Evolutionary conservation across 2,888 invertebrate species (phyloP), one percentile per base, ranked within the genome.

Genomic region (Dromius quadrimaculatus): DNA sequence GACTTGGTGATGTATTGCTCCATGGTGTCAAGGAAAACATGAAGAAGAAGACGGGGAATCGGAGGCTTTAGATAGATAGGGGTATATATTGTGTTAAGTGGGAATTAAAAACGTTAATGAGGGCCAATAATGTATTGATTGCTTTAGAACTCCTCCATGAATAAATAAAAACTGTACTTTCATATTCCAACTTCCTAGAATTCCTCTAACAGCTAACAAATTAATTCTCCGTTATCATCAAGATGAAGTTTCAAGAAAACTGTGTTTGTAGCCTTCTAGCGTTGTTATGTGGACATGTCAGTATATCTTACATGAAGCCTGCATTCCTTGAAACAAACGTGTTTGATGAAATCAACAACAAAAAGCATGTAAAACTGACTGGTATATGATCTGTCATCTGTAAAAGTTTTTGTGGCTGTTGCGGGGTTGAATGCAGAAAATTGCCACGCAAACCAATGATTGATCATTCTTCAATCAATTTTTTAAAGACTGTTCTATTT

Each of bases 1-100:
- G 43, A 34, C 66, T 23, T 19, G 54, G n/a, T 66, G 66, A 66
- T 66, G 15, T 66, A 66, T 66, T 66, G 66, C 66, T n/a, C 28
- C 66, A 23, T 36, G 38, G 66, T 28, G 54, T 28, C 54, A 22
- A 20, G 13, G 23, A n/a, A 13, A 45, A 45, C 45, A 8, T 11
- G 15, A 23, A 54, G 8, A 19, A 54, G 11, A 15, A n/a, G 13
- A 2, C 9, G 28, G 5, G 50, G 8, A 28, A 28, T 28, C 5
- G 9, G 13, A n/a, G n/a, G n/a, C n/a, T n/a, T n/a, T n/a, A n/a
- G n/a, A n/a, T n/a, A n/a, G n/a, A n/a, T n/a, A n/a, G n/a, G n/a
- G n/a, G n/a, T n/a, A n/a, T n/a, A n/a, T n/a, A n/a, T n/a, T n/a
- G n/a, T n/a, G n/a, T n/a, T n/a, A n/a, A n/a, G 8, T 28, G 22